Evolutionary conservation across 2,797 vertebrate genomes (phyloP), one percentile per base, ranked within the genome.

Genomic region (Antennarius maculatus): DNA sequence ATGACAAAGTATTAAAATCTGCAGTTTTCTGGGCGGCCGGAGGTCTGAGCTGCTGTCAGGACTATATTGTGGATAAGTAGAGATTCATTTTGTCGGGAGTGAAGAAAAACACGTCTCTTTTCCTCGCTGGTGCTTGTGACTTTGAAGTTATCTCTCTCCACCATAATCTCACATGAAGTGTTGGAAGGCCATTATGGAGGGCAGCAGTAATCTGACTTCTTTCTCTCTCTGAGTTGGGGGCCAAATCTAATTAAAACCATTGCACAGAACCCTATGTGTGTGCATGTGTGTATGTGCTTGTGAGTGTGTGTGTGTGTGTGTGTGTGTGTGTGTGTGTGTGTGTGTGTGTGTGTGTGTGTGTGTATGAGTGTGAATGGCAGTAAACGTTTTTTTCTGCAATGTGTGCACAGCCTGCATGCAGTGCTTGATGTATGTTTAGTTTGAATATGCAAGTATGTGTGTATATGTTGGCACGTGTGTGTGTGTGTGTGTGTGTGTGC

Each of bases 171-270:
- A 69, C 80, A 81, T 77, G 66, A 79, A 77, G 69, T 71, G 78
- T 78, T 75, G 43, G 71, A 84, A 69, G 56, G 67, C 80, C 68
- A 74, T 87, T 69, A 81, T 54, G 45, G 71, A 72, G 76, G 71
- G 67, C 81, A 68, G 69, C 68, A 54, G 67, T 85, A 85, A 88
- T 88, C 83, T 85, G 73, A 51, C 73, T 62, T 67, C 62, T 48
- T 69, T 81, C 61, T 53, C 53, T 61, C 58, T 75, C 69, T 43
- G 60, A 75, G 71, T 66, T 69, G 54, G 57, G 81, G 66, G 65
- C 66, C 71, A 85, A 68, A 86, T 86, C 86, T 83, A 88, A 90
- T 89, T 90, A 87, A 85, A 88, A 80, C 77, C 66, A 72, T 76
- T 76, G 61, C 69, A 80, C 70, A 79, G 73, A 80, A 82, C 77